Base-by-base conservation (phyloP, 2,797 vertebrate species). In the Brachymystax lenok region DNA sequence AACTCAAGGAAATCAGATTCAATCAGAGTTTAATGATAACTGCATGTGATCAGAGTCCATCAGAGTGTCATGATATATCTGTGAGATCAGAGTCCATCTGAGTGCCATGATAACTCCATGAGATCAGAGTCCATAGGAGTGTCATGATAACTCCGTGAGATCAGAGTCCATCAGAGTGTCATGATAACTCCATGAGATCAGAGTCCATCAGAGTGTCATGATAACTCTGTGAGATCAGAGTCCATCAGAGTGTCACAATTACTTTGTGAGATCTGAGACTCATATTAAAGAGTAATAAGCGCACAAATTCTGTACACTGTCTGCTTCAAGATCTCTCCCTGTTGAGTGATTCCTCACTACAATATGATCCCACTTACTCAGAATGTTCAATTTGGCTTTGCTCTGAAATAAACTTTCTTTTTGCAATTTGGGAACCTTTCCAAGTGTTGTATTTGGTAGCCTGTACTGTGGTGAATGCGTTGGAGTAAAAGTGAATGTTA, bases 331-430 rank as follows among this genome's bases (percentile, higher is more conserved):
- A 74, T 82, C 71, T 74, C 51, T 30, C 51, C 24, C 24, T 30
- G 14, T 74, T 76, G 86, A 86, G 80, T 86, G 78, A 84, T 85
- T 85, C 84, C 71, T 71, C 77, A 86, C 88, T 79, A 83, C 83
- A 89, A 84, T 73, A 79, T 79, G 77, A 90, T 84, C 85, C 54
- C 19, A 84, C 83, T 83, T 84, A 82, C 80, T 85, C 77, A 40
- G 73, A 56, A 17, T 56, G 82, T 80, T 86, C 87, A 79, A 84
- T 83, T 87, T 78, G 74, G 74, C 84, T 75, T 1, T 21, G 77
- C 79, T 73, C 83, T 73, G 77, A 90, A 88, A 79, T 85, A 84
- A 88, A 90, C 88, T 86, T 86, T 86, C 82, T n/a, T n/a, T 87
- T 81, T 87, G 85, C 85, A 85, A 88, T 89, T 89, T 88, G 87